Evolutionary conservation across 2,888 invertebrate genomes (phyloP).

Genomic region (Vandiemenella viatica): DNA sequence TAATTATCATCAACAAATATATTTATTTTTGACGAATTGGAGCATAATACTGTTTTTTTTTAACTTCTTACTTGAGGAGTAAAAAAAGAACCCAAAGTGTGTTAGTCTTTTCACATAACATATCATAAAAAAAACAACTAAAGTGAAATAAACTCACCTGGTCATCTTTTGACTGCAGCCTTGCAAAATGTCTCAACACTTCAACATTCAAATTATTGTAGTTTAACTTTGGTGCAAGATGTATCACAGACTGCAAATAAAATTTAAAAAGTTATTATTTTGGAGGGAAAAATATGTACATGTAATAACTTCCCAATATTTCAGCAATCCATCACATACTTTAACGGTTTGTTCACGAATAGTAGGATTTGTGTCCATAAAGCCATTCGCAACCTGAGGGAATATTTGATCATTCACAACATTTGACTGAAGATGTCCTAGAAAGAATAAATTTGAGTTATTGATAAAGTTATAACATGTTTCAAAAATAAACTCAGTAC

Average conservation of each 20-base stretch:
- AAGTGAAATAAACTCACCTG: slow-evolving; percentile 46
- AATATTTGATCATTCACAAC: slow-evolving; percentile 88
- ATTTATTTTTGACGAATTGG: no score
- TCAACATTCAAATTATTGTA: slow-evolving; percentile 96
- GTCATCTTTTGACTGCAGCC: slow-evolving; percentile 87
- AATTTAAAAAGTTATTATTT: slow-evolving; percentile 4
- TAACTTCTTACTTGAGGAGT: no score
- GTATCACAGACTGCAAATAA: slow-evolving; percentile 64
- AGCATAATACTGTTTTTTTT: no score
- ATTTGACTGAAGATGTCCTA: slow-evolving; percentile 37
- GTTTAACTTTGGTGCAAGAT: slow-evolving; percentile 88
- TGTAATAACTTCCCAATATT: background rate
- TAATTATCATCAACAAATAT: no score
- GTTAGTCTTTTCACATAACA: no score
- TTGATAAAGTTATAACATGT: background rate
- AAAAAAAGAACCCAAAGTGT: no score
- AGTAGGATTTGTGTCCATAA: slow-evolving; percentile 90
- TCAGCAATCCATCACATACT: slow-evolving; percentile 29
- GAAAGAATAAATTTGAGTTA: slow-evolving; percentile 16
- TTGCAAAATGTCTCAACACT: slow-evolving; percentile 86
- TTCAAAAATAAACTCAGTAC: background rate
- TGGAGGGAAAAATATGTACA: background rate
- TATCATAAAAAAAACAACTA: no score
- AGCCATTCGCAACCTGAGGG: slow-evolving; percentile 84
- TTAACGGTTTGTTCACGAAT: slow-evolving; percentile 97